These are phyloP conservation scores for Heterodera carotae DNA, from an alignment of 1,140 invertebrate genomes.

Conservation along the genomic window DNA sequence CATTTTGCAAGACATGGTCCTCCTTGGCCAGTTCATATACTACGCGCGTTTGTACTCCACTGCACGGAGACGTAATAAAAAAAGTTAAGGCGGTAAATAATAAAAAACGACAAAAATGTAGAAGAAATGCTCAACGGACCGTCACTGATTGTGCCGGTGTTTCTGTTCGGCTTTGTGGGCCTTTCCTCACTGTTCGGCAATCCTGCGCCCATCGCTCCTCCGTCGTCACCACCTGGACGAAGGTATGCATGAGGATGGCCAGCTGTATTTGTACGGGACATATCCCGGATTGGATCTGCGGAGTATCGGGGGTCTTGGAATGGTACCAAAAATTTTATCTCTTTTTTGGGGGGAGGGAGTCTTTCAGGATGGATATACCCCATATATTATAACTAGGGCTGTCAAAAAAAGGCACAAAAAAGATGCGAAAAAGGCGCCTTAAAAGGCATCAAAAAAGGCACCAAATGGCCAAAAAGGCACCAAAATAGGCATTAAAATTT, in stretches of 20 bases:
- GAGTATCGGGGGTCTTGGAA: no score
- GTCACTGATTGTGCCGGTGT: constrained; percentile 46
- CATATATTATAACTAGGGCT: no score
- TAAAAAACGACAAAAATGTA: background rate
- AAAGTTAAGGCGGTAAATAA: background rate
- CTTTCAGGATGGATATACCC: background rate
- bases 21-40: constrained; percentile 58
- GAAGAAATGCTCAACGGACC: constrained; percentile 5
- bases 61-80: constrained; percentile 26
- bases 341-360: no score
- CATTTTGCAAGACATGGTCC: constrained; percentile 62
- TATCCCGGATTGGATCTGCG: no score
- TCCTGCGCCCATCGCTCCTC: background rate
- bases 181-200: constrained; percentile 35
- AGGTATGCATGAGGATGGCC: no score
- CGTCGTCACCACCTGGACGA: constrained; percentile 1
- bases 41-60: constrained; percentile 57
- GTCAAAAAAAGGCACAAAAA: no score
- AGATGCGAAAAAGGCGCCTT: no score
- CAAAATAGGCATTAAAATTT: no score
- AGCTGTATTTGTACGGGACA: no score
- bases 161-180: constrained; percentile 52
- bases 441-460: no score
- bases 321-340: no score
- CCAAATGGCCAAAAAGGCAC: no score